Base-by-base conservation (phyloP, 2,888 invertebrate genomes). In the Germaria angustata region DNA sequence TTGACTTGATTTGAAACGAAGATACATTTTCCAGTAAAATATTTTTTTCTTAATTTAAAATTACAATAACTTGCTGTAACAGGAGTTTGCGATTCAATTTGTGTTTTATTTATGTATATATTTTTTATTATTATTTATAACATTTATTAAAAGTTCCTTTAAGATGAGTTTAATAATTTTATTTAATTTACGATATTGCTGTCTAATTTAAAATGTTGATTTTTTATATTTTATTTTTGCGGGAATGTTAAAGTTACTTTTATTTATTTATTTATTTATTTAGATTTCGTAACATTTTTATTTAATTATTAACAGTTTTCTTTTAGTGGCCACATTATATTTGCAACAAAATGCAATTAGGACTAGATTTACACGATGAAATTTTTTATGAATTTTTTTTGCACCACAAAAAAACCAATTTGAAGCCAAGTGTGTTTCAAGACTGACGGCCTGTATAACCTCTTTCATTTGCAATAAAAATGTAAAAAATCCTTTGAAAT, bases 81-180 rank as follows among this genome's bases (percentile, higher is more conserved):
- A 77, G n/a, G 39, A 61, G 28, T 63, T 69, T 57, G 6, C 6
- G 28, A 5, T 28, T 28, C 6, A 28, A 28, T 28, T 28, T n/a
- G n/a, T n/a, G n/a, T n/a, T n/a, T n/a, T 28, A 28, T 5, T 28
- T 3, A 6, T 28, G 9, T 28, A 44, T 68, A 53, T 36, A 46
- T 9, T 53, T 46, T 55, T 32, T 65, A 28, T 51, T 34, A n/a
- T 61, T 34, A 22, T 17, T 57, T 71, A 8, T 73, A 69, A 76
- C 46, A 71, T 57, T 65, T 65, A 41, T 32, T 75, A 66, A 36
- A 75, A 65, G 46, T 39, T 57, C 22, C 24, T 44, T 61, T 49
- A 61, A 36, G 9, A 46, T 34, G 34, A 65, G 2, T 65, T 75
- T 34, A 44, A 55, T 71, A 59, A 55, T 36, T 41, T 17, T 49